These are phyloP conservation scores for Nomada ferruginata DNA, from an alignment of 2,888 invertebrate species.

Conservation along the genomic window DNA sequence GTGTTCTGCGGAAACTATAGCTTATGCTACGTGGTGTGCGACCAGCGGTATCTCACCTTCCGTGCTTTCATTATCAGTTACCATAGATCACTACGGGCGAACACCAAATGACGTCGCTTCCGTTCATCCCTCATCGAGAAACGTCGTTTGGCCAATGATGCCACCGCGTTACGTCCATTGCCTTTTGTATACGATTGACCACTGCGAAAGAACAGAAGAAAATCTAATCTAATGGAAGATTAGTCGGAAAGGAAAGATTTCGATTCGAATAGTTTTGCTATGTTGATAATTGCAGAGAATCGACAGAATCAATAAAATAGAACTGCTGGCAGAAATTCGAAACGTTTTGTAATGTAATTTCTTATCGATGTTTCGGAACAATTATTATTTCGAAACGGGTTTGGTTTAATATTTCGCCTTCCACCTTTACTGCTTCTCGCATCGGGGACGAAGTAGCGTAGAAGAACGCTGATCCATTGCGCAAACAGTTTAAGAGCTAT, in stretches of 20 bases:
- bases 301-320: too few relatives aligned
- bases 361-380: neutral
- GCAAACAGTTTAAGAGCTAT: conserved; percentile 63
- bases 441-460: conserved; percentile 32
- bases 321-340: too few relatives aligned
- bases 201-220: neutral
- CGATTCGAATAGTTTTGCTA: too few relatives aligned
- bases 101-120: conserved; percentile 79
- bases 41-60: conserved; percentile 75
- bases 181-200: neutral
- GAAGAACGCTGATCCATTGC: conserved; percentile 43
- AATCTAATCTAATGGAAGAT: neutral
- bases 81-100: conserved; percentile 80
- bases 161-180: neutral
- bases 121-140: conserved; percentile 77
- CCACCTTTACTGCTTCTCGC: neutral
- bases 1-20: conserved; percentile 78
- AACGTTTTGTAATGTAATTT: neutral
- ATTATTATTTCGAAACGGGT: neutral
- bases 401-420: conserved; percentile 32
- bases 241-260: too few relatives aligned
- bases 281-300: too few relatives aligned
- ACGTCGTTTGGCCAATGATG: conserved; percentile 12
- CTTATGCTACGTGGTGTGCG: conserved; percentile 71
- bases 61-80: conserved; percentile 83